These are phyloP conservation scores for Anomalospiza imberbis DNA, from an alignment of 2,797 vertebrate genomes.

Conservation along the genomic window DNA sequence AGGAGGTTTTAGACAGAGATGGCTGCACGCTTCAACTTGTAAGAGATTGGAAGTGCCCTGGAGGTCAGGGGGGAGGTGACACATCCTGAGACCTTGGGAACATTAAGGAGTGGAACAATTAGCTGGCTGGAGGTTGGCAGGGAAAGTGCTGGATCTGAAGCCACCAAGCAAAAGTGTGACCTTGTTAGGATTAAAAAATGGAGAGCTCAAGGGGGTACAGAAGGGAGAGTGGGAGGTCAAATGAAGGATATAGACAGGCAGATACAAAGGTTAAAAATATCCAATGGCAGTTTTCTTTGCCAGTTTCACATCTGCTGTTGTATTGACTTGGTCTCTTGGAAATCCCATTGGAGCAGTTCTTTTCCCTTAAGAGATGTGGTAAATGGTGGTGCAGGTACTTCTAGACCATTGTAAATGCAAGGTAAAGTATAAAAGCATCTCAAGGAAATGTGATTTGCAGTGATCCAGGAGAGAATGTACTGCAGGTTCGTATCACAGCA, in stretches of 20 bases:
- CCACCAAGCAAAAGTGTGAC: background rate
- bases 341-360: background rate
- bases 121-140: background rate
- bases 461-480: background rate
- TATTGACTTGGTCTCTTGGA: background rate
- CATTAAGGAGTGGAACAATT: conserved; percentile 5
- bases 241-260: background rate
- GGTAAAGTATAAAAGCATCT: background rate
- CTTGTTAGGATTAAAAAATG: background rate
- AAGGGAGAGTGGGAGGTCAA: background rate
- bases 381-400: background rate
- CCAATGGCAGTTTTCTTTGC: background rate
- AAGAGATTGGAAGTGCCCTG: background rate
- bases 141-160: background rate
- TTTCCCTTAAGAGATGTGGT: background rate
- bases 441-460: background rate
- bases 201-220: background rate
- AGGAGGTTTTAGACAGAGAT: background rate
- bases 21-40: background rate
- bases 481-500: background rate
- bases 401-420: background rate
- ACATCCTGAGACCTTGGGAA: background rate
- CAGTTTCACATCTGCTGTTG: background rate
- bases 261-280: background rate
- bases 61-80: background rate